phyloP scores from a whole-genome alignment of 2,797 vertebrate genomes.

The Caiman crocodilus region DNA sequence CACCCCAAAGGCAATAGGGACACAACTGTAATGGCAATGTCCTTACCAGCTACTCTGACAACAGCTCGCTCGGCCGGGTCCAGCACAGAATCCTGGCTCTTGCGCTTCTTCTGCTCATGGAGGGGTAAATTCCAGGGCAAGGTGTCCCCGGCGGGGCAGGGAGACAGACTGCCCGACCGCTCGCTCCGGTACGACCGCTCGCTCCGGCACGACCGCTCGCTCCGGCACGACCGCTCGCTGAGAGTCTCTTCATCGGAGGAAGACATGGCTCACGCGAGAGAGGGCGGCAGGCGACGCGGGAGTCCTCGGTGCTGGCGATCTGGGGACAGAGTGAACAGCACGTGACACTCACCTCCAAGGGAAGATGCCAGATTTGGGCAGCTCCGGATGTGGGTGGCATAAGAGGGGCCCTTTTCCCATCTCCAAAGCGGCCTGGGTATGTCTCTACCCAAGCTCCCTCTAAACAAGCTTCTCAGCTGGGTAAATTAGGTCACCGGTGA shows the following conservation, averaged over 20 bases:
- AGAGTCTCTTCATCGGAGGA: conserved; percentile 97
- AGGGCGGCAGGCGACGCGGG: not conserved
- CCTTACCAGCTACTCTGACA: conserved; percentile 95
- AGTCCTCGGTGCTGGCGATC: not conserved
- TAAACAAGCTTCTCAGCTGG: too few relatives aligned
- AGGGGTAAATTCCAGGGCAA: conserved; percentile 96
- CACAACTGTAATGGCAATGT: not conserved
- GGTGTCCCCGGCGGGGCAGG: conserved; percentile 93
- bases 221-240: conserved; percentile 94
- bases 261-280: conserved; percentile 86
- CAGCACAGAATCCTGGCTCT: conserved; percentile 96
- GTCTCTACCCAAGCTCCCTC: too few relatives aligned
- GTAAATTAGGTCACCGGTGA: too few relatives aligned
- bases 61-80: conserved; percentile 97
- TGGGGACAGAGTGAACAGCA: not conserved
- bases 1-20: not conserved
- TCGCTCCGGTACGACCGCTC: conserved; percentile 90
- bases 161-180: conserved; percentile 90
- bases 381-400: not conserved
- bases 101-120: conserved; percentile 95
- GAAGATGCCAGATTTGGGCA: not conserved
- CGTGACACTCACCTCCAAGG: not conserved
- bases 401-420: not conserved
- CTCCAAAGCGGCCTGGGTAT: too few relatives aligned
- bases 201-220: conserved; percentile 93